Evolutionary conservation across 2,888 invertebrate genomes (phyloP), one percentile per base, ranked within the genome.

Genomic region (Neuroscelio doddi): DNA sequence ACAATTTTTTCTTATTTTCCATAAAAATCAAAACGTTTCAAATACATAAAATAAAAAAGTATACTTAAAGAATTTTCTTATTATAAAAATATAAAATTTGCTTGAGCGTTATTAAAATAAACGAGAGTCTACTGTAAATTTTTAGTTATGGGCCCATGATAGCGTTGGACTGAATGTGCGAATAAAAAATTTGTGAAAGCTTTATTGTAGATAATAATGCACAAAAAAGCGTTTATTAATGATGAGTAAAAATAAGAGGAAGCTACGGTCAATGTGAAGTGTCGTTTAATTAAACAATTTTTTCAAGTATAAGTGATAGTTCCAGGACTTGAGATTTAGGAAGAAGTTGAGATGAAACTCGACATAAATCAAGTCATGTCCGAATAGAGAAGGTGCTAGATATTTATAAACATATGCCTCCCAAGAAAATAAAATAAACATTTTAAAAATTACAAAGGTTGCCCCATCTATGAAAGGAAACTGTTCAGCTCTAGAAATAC

Each of bases 401-500:
- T 45, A 44, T 21, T 29, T 45, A 44, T 44, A 44, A 44, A 14
- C 14, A 27, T 44, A 44, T 26, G 8, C 45, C 27, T 15, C 21
- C 24, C 8, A 21, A 45, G 12, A 14, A 45, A 44, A 44, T 29
- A 26, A 17, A 16, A 8, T 14, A 44, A 16, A 26, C 30, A 27
- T 45, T 7, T 30, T 30, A 14, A 45, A 21, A 39, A 21, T 21
- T 21, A 39, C 39, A 21, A 39, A 21, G 21, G 10, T 45, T 44
- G 5, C 26, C 10, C 17, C 30, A 45, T 30, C 30, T 45, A 45
- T 30, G 45, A 45, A 50, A 50, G 49, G 41, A 51, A 29, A 41
- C 41, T 51, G 41, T 51, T 41, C 50, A 41, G 21, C 30, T 51
- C 29, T 51, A 51, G 50, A 42, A 26, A 42, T 52, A 14, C 42